Evolutionary conservation across 2,113 vertebrate species (phyloP), one percentile per base, ranked within the genome.

Genomic region (Echinops telfairi): DNA sequence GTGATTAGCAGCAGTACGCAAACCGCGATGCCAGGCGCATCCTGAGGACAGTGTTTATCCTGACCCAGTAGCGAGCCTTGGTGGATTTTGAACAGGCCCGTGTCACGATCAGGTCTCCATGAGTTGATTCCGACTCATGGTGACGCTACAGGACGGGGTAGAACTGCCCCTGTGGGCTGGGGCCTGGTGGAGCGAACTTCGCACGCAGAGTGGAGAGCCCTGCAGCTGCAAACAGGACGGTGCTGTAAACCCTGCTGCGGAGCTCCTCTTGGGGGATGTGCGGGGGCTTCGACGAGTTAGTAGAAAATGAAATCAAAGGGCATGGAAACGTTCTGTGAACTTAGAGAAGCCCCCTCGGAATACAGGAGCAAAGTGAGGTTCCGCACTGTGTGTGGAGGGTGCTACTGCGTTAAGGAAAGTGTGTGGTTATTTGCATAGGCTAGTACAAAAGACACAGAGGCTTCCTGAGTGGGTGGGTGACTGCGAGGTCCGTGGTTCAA

Each of bases 141-240:
- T 14, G 47, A 53, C 47, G 10, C 47, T 53, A 11, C 10, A 6
- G 47, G 47, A 53, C 9, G 1, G 47, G 12, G 47, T 10, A 53
- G 47, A 53, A 11, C 47, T 53, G 47, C 47, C 47, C 47, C 47
- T 53, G 47, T 6, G 9, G 47, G 47, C 12, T 53, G 23, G 14
- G 19, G 16, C 20, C 27, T 64, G 71, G 15, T 9, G 17, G 8
- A 23, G 5, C 38, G 14, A 33, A 6, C 40, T 58, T 47, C 5
- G 43, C 43, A 33, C 31, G 4, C 2, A 12, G 20, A 17, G 0
- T 17, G 19, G n/a, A 29, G 58, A 1, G 0, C 27, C n/a, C 7
- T 36, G 31, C 11, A 29, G 88, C 83, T 73, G 57, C 22, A 12
- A 29, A 29, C 57, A n/a, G 75, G 31, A 16, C 40, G 27, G 33